Conservation (phyloP, 2,113 vertebrate species). For the Anoplopoma fimbria region DNA sequence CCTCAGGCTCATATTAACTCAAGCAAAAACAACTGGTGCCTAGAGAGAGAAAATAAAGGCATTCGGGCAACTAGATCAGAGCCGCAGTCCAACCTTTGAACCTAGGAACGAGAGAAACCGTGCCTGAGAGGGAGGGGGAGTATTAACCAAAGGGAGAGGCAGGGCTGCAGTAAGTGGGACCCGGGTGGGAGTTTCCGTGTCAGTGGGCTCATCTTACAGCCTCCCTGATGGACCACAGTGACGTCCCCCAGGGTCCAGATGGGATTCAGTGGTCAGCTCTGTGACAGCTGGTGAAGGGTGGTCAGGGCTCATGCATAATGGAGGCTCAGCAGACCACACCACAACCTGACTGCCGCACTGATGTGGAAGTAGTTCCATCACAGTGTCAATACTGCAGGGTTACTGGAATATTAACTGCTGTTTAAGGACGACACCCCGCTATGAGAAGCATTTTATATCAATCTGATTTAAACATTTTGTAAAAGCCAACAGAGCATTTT, state of each 20-base stretch:
- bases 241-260: slow-evolving; percentile 75
- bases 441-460: not conserved
- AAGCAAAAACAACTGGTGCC: slow-evolving; percentile 22
- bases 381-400: slow-evolving; percentile 61
- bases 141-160: slow-evolving; percentile 54
- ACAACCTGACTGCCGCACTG: slow-evolving; percentile 68
- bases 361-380: slow-evolving; percentile 68
- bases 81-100: slow-evolving; percentile 71
- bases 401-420: slow-evolving; percentile 64
- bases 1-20: slow-evolving; percentile 23
- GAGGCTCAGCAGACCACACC: slow-evolving; percentile 73
- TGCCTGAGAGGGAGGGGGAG: slow-evolving; percentile 34
- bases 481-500: not conserved
- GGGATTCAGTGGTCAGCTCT: slow-evolving; percentile 83
- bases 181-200: slow-evolving; percentile 75
- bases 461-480: not conserved
- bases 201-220: slow-evolving; percentile 80
- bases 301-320: slow-evolving; percentile 83
- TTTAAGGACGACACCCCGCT: not conserved
- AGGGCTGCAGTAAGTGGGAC: slow-evolving; percentile 67
- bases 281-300: slow-evolving; percentile 83
- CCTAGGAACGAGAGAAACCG: slow-evolving; percentile 33
- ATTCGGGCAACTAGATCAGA: slow-evolving; percentile 61
- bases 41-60: slow-evolving; percentile 40
- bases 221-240: slow-evolving; percentile 75